Evolutionary conservation across 2,888 invertebrate genomes (phyloP).

Genomic region (Orthosia gothica): DNA sequence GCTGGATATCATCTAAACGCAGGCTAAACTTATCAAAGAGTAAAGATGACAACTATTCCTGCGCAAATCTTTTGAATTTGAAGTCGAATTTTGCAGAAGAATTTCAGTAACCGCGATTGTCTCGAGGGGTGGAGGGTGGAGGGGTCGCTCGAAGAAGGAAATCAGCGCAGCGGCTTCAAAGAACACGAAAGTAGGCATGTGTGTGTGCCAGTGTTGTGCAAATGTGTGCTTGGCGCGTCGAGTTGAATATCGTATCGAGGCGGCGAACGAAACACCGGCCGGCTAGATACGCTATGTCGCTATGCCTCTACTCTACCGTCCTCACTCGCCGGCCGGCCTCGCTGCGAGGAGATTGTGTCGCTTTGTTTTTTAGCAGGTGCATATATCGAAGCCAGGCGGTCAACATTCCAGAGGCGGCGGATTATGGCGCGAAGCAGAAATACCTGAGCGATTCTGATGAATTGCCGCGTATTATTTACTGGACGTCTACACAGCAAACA

Average conservation of each 20-base stretch:
- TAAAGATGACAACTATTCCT: conserved; percentile 14
- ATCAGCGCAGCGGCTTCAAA: conserved; percentile 84
- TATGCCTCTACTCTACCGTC: conserved; percentile 39
- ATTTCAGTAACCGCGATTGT: conserved; percentile 67
- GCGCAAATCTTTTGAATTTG: conserved; percentile 38
- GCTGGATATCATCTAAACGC: conserved; percentile 62
- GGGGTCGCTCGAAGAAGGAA: conserved; percentile 84
- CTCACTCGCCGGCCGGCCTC: conserved; percentile 79
- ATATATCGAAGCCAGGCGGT: conserved; percentile 84
- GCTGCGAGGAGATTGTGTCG: conserved; percentile 72
- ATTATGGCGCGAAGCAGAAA: conserved; percentile 89
- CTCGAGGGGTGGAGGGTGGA: conserved; percentile 78
- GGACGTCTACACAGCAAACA: conserved; percentile 70
- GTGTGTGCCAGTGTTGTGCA: conserved; percentile 78
- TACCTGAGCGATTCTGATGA: conserved; percentile 87
- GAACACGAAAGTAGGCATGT: conserved; percentile 77
- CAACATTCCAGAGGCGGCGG: conserved; percentile 86
- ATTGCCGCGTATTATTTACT: conserved; percentile 85
- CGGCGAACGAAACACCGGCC: conserved; percentile 65
- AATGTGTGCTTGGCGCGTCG: conserved; percentile 79
- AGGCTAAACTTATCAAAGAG: conserved; percentile 51
- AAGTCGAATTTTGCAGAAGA: conserved; percentile 55
- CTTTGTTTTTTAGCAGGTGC: conserved; percentile 76
- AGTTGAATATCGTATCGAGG: conserved; percentile 67
- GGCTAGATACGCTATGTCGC: conserved; percentile 56